Base-by-base conservation (phyloP, 2,888 invertebrate species). In the Ophioninae sp. region DNA sequence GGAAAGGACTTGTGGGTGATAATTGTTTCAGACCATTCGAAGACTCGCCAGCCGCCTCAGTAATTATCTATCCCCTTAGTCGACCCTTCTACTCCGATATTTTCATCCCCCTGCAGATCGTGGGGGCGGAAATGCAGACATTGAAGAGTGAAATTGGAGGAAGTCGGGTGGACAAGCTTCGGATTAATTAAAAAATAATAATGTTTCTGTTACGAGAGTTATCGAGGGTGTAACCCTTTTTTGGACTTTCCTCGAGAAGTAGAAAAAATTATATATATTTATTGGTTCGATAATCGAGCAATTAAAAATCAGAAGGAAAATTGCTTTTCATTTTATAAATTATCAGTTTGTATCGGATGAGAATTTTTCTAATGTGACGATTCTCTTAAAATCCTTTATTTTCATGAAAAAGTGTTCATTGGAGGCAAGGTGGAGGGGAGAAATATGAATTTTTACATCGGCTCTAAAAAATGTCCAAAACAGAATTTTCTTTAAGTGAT, bases 1-100 rank as follows among this genome's bases (percentile, higher is more conserved):
- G 87, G 88, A 88, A 88, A 88, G 88, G 87, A 89, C 89, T 89
- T 86, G 88, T 82, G 83, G 85, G 79, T 84, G 87, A 87, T 89
- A 89, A 90, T 89, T 89, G 90, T 90, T 89, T 90, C 86, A 86
- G 83, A 86, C 85, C 87, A 89, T 86, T 88, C 85, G 86, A 88
- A 87, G 81, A 76, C 85, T 83, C 81, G 79, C 72, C 23, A 30
- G 83, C 64, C 86, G 85, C 84, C 78, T 82, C 79, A 86, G 86
- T 90, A 90, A 90, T 90, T 90, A 88, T 89, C 87, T 87, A 81
- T 80, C 63, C 51, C 37, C 30, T 23, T 23, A 73, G 71, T 69
- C 77, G 58, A 37, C 37, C 73, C 61, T 44, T 44, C 30, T 77
- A 59, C 58, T 41, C 10, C 17, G 59, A 59, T 44, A 20, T 73